phyloP scores from a whole-genome alignment of 2,113 vertebrate genomes.

The Mesembrinibis cayennensis region DNA sequence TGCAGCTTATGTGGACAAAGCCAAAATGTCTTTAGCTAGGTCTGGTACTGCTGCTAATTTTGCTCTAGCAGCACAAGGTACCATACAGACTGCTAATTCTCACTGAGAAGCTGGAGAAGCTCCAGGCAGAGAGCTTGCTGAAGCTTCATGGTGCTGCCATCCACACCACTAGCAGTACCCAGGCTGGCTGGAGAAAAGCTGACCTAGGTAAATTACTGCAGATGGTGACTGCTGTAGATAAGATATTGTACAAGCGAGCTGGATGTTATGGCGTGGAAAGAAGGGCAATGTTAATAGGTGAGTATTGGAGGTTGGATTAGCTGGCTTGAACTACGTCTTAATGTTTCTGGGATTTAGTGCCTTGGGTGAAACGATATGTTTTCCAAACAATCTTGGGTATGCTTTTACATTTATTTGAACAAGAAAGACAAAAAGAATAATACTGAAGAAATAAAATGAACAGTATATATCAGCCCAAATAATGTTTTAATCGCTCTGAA shows the following conservation, averaged over 20 bases:
- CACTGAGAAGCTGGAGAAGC: neutral
- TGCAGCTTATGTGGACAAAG: neutral
- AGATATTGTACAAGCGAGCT: neutral
- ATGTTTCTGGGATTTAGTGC: neutral
- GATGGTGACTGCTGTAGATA: neutral
- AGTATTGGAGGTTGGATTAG: neutral
- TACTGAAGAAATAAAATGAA: neutral
- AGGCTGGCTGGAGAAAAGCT: neutral
- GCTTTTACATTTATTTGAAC: neutral
- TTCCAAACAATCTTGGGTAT: neutral
- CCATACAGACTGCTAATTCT: neutral
- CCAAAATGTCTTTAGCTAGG: neutral
- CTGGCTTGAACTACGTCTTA: neutral
- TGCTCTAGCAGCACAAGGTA: neutral
- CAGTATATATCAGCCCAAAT: neutral
- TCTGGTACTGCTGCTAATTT: neutral
- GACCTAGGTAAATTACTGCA: neutral
- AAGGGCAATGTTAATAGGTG: neutral
- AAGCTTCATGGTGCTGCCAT: neutral
- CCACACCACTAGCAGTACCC: neutral
- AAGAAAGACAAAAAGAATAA: neutral
- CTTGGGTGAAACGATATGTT: neutral
- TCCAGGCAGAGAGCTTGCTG: neutral
- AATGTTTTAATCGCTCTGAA: neutral
- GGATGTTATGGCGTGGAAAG: neutral